Conservation (phyloP, 1,140 invertebrate species). For the Lethrus apterus region DNA sequence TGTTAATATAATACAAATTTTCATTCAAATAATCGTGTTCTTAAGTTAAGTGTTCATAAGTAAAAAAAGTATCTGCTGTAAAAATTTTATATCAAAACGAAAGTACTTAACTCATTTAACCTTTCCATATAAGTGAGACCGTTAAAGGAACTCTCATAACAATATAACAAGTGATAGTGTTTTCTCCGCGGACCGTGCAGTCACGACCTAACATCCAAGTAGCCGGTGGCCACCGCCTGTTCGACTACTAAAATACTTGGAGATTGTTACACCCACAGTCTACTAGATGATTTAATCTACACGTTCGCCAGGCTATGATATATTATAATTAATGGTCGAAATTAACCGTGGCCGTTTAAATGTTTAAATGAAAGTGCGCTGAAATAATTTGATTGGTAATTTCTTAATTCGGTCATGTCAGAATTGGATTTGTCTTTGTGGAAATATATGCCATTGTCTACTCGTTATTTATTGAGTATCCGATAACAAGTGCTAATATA, state of each 20-base stretch:
- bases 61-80: too few species aligned
- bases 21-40: too few species aligned
- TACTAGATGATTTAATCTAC: constrained; percentile 23
- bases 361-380: constrained; percentile 16
- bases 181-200: constrained; percentile 7
- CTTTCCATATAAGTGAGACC: background rate
- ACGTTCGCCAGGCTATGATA: constrained; percentile 19
- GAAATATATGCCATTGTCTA: too few species aligned
- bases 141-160: constrained; percentile 10
- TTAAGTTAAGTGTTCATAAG: too few species aligned
- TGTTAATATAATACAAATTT: too few species aligned
- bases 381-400: constrained; percentile 17
- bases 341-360: constrained; percentile 15
- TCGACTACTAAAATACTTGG: constrained; percentile 17
- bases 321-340: constrained; percentile 20
- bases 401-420: constrained; percentile 22
- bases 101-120: constrained; percentile 10
- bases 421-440: constrained; percentile 6
- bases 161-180: constrained; percentile 18
- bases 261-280: constrained; percentile 19
- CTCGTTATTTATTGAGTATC: too few species aligned
- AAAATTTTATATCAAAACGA: constrained; percentile 10
- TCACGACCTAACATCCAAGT: constrained; percentile 18
- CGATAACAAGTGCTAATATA: too few species aligned
- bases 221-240: constrained; percentile 18